phyloP scores from a whole-genome alignment of 30 jellyfish, hydroid and myxozoan genomes.

The Catostylus mosaicus region DNA sequence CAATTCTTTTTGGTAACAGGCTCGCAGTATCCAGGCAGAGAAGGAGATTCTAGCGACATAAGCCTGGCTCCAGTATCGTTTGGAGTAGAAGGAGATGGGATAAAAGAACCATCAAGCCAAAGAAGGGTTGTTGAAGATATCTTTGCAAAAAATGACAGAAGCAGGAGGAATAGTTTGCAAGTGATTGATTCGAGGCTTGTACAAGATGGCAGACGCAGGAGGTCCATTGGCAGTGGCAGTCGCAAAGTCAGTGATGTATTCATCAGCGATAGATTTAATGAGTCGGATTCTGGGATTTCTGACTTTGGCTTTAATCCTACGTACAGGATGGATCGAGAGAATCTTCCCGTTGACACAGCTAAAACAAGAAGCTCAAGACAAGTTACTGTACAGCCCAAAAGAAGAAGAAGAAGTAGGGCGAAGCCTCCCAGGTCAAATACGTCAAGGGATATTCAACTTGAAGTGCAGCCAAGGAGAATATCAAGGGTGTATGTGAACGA shows the following conservation, averaged over 20 bases:
- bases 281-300: slow-evolving; percentile 46
- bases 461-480: slow-evolving; percentile 33
- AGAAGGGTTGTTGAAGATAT: background rate
- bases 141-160: background rate
- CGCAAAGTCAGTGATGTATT: slow-evolving; percentile 17
- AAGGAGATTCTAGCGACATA: background rate
- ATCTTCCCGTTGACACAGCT: background rate
- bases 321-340: background rate
- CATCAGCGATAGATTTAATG: slow-evolving; percentile 1
- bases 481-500: slow-evolving; percentile 30
- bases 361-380: slow-evolving; percentile 15
- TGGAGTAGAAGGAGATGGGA: background rate
- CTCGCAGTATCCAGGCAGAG: background rate
- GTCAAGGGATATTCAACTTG: background rate
- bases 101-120: background rate
- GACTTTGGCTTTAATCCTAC: background rate
- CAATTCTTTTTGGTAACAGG: background rate
- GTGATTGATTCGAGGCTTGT: background rate
- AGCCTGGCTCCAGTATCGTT: background rate
- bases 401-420: slow-evolving; percentile 29
- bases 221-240: background rate
- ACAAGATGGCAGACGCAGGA: background rate
- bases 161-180: background rate
- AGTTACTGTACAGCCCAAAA: slow-evolving; percentile 1
- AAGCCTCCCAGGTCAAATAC: slow-evolving; percentile 1